A percentile compares a stretch with the other conserved stretches of the same genome.
Conservation (phyloP, 2,888 invertebrate genomes). For the Scaptomyza cyrtandrae region DNA sequence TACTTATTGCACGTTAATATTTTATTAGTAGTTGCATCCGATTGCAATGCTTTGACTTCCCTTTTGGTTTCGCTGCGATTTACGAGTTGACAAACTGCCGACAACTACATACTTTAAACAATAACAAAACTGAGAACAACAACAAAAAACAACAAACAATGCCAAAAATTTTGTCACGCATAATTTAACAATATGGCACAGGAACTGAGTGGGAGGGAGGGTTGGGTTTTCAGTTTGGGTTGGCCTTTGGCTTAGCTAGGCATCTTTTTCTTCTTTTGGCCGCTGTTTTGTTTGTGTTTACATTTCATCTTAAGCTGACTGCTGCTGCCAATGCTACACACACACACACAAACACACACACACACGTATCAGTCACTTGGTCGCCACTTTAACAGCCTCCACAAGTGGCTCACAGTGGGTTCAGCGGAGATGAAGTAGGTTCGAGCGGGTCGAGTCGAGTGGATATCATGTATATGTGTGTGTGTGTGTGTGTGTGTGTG, state of each 20-base stretch:
- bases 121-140: slow-evolving; percentile 6
- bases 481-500: background rate
- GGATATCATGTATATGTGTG: background rate
- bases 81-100: slow-evolving; percentile 73
- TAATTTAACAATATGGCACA: slow-evolving; percentile 62
- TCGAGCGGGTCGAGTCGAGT: background rate
- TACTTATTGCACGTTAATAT: no score
- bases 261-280: background rate
- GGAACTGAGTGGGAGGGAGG: background rate
- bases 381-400: slow-evolving; percentile 56
- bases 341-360: slow-evolving; percentile 29
- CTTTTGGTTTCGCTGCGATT: slow-evolving; percentile 53
- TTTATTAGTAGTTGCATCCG: slow-evolving; percentile 15
- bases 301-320: slow-evolving; percentile 72
- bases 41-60: slow-evolving; percentile 58
- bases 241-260: slow-evolving; percentile 2
- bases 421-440: no score
- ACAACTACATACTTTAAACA: slow-evolving; percentile 19
- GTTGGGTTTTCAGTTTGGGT: background rate
- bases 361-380: slow-evolving; percentile 71
- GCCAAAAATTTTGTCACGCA: slow-evolving; percentile 51
- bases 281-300: slow-evolving; percentile 59
- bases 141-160: background rate
- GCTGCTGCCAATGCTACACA: slow-evolving; percentile 55
- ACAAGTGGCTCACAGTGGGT: slow-evolving; percentile 20